Conservation (phyloP, 2,113 vertebrate genomes). For the Apistogramma diplotaenia region DNA sequence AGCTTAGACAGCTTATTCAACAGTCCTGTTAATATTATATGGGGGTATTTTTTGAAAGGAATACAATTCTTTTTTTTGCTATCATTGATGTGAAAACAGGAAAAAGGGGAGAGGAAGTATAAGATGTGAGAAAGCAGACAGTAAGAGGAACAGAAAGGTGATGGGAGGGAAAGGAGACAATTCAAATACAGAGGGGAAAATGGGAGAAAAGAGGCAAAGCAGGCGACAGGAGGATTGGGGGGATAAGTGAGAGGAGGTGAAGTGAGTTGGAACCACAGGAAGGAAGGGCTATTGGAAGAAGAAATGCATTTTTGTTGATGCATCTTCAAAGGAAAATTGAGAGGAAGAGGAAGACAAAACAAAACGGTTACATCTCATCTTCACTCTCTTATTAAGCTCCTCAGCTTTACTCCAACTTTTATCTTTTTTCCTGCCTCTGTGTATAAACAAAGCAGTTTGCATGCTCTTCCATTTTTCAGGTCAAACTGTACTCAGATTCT, state of each 20-base stretch:
- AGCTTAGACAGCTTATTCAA: too few species aligned
- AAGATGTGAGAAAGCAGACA: too few species aligned
- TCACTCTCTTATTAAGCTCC: background rate
- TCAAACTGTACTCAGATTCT: background rate
- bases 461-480: background rate
- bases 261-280: too few species aligned
- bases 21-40: too few species aligned
- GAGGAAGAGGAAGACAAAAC: background rate
- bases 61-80: too few species aligned
- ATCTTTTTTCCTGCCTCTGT: background rate
- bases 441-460: background rate
- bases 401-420: too few species aligned
- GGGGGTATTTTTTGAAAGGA: too few species aligned
- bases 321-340: background rate
- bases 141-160: too few species aligned
- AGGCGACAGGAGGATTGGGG: background rate
- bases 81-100: too few species aligned
- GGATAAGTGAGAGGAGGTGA: background rate
- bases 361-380: background rate
- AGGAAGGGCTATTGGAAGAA: background rate
- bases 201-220: background rate
- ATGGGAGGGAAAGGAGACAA: background rate
- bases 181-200: background rate
- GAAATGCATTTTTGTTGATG: background rate
- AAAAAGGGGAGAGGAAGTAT: too few species aligned